Percentiles rank a stretch among this genome's conserved stretches.
These are phyloP conservation scores for Cylloceria caligata DNA, from an alignment of 2,888 invertebrate species.

Conservation along the genomic window DNA sequence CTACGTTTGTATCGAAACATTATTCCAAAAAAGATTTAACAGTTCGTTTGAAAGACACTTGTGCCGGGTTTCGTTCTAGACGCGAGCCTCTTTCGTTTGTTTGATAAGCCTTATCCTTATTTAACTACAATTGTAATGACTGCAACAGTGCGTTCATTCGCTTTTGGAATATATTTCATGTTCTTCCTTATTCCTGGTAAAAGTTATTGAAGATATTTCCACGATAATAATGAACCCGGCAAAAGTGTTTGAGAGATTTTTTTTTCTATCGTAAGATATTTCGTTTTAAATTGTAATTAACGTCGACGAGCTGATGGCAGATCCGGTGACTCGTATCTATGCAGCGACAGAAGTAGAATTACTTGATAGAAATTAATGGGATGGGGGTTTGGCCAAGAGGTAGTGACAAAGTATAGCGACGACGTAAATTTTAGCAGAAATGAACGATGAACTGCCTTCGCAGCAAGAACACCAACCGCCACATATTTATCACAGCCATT, in stretches of 20 bases:
- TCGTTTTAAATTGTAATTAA: background rate
- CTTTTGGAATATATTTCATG: background rate
- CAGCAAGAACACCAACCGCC: constrained; percentile 1
- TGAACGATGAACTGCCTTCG: constrained; percentile 43
- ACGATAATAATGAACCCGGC: background rate
- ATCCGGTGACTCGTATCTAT: background rate
- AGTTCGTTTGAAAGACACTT: too few species aligned
- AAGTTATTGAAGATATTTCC: too few species aligned
- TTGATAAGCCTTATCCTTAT: constrained; percentile 8
- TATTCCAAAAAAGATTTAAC: too few species aligned
- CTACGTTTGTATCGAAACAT: too few species aligned
- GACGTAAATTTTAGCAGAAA: constrained; percentile 29
- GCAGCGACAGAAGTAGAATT: background rate
- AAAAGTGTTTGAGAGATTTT: background rate
- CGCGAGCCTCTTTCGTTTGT: too few species aligned
- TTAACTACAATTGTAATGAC: background rate
- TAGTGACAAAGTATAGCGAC: background rate
- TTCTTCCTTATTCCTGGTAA: background rate
- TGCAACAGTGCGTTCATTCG: background rate
- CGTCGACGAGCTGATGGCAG: background rate
- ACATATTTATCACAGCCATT: constrained; percentile 60
- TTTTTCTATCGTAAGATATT: background rate
- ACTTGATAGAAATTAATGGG: background rate
- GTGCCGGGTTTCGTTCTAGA: too few species aligned
- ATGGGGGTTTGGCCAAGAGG: too few species aligned